Evolutionary conservation across 1,140 invertebrate species (phyloP).

Genomic region (Aphelenchoides fujianensis): DNA sequence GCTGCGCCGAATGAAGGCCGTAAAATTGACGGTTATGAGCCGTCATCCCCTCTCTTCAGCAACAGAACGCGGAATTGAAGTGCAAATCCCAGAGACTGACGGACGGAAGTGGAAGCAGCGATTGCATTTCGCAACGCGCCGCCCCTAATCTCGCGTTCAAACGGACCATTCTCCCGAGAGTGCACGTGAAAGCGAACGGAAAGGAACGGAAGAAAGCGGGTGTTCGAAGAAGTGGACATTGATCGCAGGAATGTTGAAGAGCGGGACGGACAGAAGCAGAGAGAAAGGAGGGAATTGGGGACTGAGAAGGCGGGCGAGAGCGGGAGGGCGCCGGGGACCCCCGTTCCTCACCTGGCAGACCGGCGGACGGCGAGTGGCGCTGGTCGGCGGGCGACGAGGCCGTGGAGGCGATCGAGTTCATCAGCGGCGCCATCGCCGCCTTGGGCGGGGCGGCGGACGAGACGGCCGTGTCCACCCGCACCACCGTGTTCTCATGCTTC

Average conservation of each 20-base stretch:
- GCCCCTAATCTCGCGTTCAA: no score
- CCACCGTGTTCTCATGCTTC: constrained; percentile 62
- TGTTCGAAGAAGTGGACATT: no score
- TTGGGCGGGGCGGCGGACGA: background rate
- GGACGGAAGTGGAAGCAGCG: no score
- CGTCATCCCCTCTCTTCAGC: no score
- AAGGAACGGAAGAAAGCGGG: background rate
- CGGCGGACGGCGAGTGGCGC: constrained; percentile 22
- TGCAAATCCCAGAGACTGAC: no score
- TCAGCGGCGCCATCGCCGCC: constrained; percentile 1
- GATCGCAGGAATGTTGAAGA: no score
- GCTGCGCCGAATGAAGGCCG: no score
- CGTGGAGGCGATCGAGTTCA: constrained; percentile 24
- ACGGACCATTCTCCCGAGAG: constrained; percentile 12
- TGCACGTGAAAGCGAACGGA: constrained; percentile 5
- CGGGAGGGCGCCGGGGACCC: constrained; percentile 14
- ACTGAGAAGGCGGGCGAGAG: constrained; percentile 25
- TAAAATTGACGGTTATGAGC: no score
- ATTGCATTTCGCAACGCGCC: no score
- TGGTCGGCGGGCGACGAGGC: constrained; percentile 31
- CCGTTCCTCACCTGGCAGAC: constrained; percentile 26
- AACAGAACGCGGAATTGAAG: no score
- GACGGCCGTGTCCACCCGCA: constrained; percentile 51
- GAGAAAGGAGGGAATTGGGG: background rate
- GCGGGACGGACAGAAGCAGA: no score